Evolutionary conservation across 2,888 invertebrate species (phyloP).

Genomic region (Allacma fusca): DNA sequence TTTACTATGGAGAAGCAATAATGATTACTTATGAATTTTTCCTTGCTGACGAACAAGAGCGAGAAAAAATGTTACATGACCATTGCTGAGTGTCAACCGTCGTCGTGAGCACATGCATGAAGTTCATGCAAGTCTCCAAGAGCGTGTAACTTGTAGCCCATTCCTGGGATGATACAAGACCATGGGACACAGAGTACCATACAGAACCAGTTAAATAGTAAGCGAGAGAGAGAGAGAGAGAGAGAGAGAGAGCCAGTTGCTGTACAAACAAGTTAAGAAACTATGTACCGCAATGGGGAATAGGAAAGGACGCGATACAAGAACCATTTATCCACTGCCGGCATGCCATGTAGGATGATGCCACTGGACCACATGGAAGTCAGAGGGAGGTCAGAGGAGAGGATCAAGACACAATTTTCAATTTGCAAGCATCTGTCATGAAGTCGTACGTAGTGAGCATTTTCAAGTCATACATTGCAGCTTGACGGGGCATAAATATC

Average conservation of each 20-base stretch:
- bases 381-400: slow-evolving; percentile 45
- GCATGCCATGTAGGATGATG: slow-evolving; percentile 35
- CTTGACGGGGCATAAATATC: slow-evolving; percentile 46
- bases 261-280: background rate
- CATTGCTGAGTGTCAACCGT: background rate
- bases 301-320: background rate
- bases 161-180: background rate
- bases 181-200: no score
- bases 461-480: slow-evolving; percentile 44
- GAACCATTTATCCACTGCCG: slow-evolving; percentile 20
- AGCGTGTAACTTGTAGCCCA: background rate
- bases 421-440: slow-evolving; percentile 45
- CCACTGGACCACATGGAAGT: slow-evolving; percentile 45
- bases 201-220: no score
- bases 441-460: slow-evolving; percentile 43
- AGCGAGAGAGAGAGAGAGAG: no score
- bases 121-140: background rate
- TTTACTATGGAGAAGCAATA: background rate
- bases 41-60: background rate
- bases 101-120: background rate
- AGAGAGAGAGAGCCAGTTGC: background rate
- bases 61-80: background rate
- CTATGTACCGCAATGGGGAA: background rate
- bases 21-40: slow-evolving; percentile 16
- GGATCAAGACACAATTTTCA: slow-evolving; percentile 45